A percentile compares a stretch with the other conserved stretches of the same genome.
phyloP scores from a whole-genome alignment of 2,888 invertebrate genomes.

The Ectobius pallidus region DNA sequence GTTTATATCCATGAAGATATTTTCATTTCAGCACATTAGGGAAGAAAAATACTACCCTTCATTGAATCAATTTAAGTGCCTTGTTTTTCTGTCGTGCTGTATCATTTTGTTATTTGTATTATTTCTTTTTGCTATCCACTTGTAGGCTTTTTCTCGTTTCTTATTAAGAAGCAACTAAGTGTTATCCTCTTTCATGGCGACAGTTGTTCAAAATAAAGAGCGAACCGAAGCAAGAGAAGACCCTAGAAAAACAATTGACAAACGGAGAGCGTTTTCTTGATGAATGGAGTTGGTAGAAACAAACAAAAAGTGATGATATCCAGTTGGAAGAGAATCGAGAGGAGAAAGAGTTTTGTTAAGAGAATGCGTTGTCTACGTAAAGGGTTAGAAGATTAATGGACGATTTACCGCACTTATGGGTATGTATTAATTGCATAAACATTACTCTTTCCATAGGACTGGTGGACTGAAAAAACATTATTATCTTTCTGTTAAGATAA shows the following conservation, averaged over 20 bases:
- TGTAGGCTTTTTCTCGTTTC: background rate
- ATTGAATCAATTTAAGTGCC: too few relatives aligned
- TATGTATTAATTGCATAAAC: background rate
- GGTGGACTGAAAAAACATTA: too few relatives aligned
- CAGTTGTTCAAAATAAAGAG: background rate
- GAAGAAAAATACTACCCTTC: too few relatives aligned
- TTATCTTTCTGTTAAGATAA: too few relatives aligned
- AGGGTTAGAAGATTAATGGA: background rate
- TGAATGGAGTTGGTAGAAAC: background rate
- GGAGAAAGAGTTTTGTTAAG: background rate
- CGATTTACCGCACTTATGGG: background rate
- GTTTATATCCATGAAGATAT: too few relatives aligned
- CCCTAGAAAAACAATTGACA: conserved; percentile 5
- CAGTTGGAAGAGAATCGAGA: background rate
- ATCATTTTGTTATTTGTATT: conserved; percentile 3
- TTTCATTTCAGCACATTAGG: too few relatives aligned
- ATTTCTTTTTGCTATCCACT: background rate
- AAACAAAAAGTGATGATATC: conserved; percentile 5
- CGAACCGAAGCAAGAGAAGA: background rate
- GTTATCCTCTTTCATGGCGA: background rate
- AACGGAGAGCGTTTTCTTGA: conserved; percentile 8
- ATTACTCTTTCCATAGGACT: background rate
- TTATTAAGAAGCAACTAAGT: background rate
- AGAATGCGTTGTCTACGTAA: background rate
- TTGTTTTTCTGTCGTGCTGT: too few relatives aligned